Percentiles rank a stretch among this genome's conserved stretches.
These are phyloP conservation scores for Bujurquina vittata DNA, from an alignment of 2,113 vertebrate genomes.

Conservation along the genomic window DNA sequence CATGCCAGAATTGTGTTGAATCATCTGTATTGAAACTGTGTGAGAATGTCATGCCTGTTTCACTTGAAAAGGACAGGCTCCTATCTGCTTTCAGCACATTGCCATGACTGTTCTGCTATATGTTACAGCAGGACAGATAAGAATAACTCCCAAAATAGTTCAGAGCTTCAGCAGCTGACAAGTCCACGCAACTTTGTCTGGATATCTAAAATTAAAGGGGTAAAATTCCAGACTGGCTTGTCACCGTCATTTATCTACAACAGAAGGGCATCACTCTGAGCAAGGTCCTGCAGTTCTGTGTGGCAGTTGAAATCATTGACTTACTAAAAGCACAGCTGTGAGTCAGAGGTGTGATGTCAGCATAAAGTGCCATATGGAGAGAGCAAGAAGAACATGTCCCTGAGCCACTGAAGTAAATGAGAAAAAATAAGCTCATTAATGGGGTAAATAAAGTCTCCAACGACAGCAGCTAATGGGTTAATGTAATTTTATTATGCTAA, in stretches of 20 bases:
- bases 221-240: slow-evolving; percentile 33
- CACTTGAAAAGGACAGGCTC: slow-evolving; percentile 55
- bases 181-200: slow-evolving; percentile 26
- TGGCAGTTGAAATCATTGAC: slow-evolving; percentile 1
- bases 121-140: slow-evolving; percentile 51
- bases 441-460: slow-evolving; percentile 60
- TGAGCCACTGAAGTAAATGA: slow-evolving; percentile 36
- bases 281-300: slow-evolving; percentile 12
- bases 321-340: slow-evolving; percentile 9
- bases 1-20: slow-evolving; percentile 44
- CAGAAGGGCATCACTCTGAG: slow-evolving; percentile 37
- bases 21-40: slow-evolving; percentile 58
- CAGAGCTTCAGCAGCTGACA: slow-evolving; percentile 10
- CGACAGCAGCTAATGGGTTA: slow-evolving; percentile 56
- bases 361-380: slow-evolving; percentile 39
- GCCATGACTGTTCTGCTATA: slow-evolving; percentile 33
- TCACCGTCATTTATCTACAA: slow-evolving; percentile 44
- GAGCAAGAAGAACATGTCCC: slow-evolving; percentile 15
- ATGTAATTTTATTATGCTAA: slow-evolving; percentile 58
- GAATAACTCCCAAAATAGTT: slow-evolving; percentile 37
- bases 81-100: slow-evolving; percentile 67
- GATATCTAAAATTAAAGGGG: slow-evolving; percentile 9
- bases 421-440: slow-evolving; percentile 61
- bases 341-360: slow-evolving; percentile 44
- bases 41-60: slow-evolving; percentile 53